These are phyloP conservation scores for Brachionus manjavacas DNA, from an alignment of 1,140 invertebrate species.

Conservation along the genomic window DNA sequence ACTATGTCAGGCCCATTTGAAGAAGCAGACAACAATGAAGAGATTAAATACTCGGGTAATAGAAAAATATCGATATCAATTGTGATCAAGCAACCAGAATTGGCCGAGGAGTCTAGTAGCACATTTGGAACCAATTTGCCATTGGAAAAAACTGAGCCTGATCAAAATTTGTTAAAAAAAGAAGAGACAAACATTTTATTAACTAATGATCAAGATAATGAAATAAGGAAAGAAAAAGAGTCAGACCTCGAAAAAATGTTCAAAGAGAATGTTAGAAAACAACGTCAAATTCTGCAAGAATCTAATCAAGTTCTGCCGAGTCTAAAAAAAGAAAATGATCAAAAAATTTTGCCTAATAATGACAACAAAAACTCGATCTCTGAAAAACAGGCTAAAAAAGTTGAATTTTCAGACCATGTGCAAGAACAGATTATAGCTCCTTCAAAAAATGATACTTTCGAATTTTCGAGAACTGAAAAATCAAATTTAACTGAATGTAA, in stretches of 20 bases:
- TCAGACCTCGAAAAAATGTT: background rate
- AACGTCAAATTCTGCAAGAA: background rate
- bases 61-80: slow-evolving; percentile 2
- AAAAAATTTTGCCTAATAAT: background rate
- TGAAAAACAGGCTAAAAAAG: background rate
- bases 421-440: background rate
- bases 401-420: background rate
- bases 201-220: background rate
- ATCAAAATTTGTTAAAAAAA: background rate
- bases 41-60: background rate
- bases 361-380: background rate
- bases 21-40: background rate
- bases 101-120: background rate
- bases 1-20: background rate
- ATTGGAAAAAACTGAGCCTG: background rate
- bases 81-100: background rate
- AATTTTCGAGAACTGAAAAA: background rate
- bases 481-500: background rate
- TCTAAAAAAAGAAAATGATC: background rate
- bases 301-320: background rate
- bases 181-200: background rate
- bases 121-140: background rate
- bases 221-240: background rate
- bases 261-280: background rate
- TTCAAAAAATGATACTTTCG: background rate